These are phyloP conservation scores for Sebastiscus tertius DNA, from an alignment of 2,797 vertebrate genomes.

Conservation along the genomic window DNA sequence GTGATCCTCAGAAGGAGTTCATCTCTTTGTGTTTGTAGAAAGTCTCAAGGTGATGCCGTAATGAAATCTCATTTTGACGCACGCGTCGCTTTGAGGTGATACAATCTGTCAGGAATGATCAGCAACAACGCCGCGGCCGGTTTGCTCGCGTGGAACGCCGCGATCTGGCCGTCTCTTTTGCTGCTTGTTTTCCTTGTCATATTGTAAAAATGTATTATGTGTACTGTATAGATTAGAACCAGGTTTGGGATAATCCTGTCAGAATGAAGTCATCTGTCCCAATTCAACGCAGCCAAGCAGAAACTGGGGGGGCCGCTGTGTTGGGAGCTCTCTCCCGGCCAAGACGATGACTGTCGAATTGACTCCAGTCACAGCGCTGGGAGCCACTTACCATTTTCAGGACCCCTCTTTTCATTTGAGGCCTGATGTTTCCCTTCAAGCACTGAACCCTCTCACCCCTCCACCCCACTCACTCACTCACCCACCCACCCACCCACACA, in stretches of 20 bases:
- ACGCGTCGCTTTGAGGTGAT: slow-evolving; percentile 87
- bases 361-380: slow-evolving; percentile 86
- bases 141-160: slow-evolving; percentile 80
- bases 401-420: slow-evolving; percentile 67
- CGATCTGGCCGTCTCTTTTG: slow-evolving; percentile 80
- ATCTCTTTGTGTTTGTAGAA: slow-evolving; percentile 44
- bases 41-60: slow-evolving; percentile 77
- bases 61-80: slow-evolving; percentile 85
- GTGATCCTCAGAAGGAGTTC: slow-evolving; percentile 38
- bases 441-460: slow-evolving; percentile 69
- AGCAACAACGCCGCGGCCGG: slow-evolving; percentile 81
- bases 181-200: slow-evolving; percentile 95
- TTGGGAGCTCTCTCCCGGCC: slow-evolving; percentile 84
- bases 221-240: slow-evolving; percentile 94
- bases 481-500: slow-evolving; percentile 27
- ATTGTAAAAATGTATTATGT: slow-evolving; percentile 95
- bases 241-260: slow-evolving; percentile 93
- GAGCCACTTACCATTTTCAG: slow-evolving; percentile 85
- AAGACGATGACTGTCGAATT: slow-evolving; percentile 90
- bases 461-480: slow-evolving; percentile 57
- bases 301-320: slow-evolving; percentile 40
- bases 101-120: slow-evolving; percentile 90
- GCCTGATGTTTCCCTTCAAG: slow-evolving; percentile 79
- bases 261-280: slow-evolving; percentile 92
- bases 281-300: slow-evolving; percentile 88